Evolutionary conservation across 2,797 vertebrate genomes (phyloP), one percentile per base, ranked within the genome.

Genomic region (Danio kyathit): DNA sequence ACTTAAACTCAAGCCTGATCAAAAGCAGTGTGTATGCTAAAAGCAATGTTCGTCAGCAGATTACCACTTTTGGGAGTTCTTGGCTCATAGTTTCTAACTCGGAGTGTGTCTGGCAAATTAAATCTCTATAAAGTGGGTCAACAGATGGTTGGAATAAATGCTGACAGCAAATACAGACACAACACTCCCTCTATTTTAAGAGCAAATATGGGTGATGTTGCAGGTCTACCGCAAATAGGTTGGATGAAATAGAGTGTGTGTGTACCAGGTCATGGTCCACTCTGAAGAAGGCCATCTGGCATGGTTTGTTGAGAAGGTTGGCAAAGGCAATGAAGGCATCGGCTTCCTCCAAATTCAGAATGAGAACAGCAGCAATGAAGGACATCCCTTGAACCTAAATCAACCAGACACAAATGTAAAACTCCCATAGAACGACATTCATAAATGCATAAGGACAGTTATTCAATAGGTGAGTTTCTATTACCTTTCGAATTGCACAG

Each of bases 311-410:
- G 82, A 99, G 95, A 82, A 99, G 96, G 92, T 99, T 99, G 88
- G 97, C 97, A 89, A 99, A 99, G 78, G 97, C 96, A 92, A 99
- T 97, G 92, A 99, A 99, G 90, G 97, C 97, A 75, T 99, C 96
- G 44, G 97, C 96, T 89, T 97, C 97, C 89, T 98, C 97, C 91
- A 98, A 93, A 89, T 99, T 99, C 84, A 99, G 96, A 91, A 99
- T 97, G 82, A 99, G 95, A 57, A 99, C 97, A 14, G 97, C 97
- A 86, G 97, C 97, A 88, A 99, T 98, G 90, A 99, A 99, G 19
- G 97, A 99, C 97, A 99, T 99, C 65, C 97, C 97, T 91, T 99
- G 97, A 38, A 99, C 97, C 97, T 99, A 91, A 49, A 77, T 79
- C 40, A 74, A 81, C 57, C 69, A 11, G 44, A 60, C 48, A 66